phyloP scores from a whole-genome alignment of 2,113 vertebrate species.

The Calonectris borealis region DNA sequence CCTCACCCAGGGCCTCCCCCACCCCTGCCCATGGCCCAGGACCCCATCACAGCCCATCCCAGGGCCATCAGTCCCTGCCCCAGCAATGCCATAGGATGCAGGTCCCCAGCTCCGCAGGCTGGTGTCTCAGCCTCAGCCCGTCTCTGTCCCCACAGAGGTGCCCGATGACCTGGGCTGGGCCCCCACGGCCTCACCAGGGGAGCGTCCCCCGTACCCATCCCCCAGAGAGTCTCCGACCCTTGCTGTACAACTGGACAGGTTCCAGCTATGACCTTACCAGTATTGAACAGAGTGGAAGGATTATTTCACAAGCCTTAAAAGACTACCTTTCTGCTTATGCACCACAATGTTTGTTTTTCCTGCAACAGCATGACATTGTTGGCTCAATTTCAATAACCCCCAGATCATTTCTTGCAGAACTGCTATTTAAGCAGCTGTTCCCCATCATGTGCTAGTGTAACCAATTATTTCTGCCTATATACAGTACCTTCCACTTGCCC shows the following conservation, averaged over 20 bases:
- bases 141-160: background rate
- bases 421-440: slow-evolving; percentile 50
- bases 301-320: background rate
- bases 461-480: background rate
- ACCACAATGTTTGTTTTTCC: slow-evolving; percentile 9
- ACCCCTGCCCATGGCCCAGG: background rate
- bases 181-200: fast-evolving
- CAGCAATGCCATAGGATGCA: fast-evolving
- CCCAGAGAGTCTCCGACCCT: background rate
- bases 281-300: background rate
- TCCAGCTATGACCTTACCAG: background rate
- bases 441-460: background rate
- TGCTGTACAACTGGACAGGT: background rate
- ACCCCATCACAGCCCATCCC: background rate
- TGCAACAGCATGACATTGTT: background rate
- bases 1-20: background rate
- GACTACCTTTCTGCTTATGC: background rate
- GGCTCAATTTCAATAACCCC: slow-evolving; percentile 37
- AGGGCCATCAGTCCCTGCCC: background rate
- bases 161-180: background rate
- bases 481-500: background rate
- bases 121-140: background rate
- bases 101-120: background rate
- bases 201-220: fast-evolving
- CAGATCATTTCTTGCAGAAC: slow-evolving; percentile 32